A percentile compares a stretch with the other conserved stretches of the same genome.
phyloP scores from a whole-genome alignment of 2,113 vertebrate genomes.

The Leucosticte australis region DNA sequence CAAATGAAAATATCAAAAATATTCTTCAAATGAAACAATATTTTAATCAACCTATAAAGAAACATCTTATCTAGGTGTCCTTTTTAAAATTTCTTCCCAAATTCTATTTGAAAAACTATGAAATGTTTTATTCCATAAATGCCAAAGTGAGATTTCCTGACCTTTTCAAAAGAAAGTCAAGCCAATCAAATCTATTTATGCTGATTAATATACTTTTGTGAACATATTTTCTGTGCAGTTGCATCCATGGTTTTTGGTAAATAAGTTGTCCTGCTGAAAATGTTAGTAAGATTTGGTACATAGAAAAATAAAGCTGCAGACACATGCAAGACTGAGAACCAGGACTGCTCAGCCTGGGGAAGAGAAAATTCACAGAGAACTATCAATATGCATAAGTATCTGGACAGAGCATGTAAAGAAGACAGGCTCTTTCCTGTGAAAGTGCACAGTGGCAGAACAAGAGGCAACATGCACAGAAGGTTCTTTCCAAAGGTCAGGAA shows the following conservation, averaged over 20 bases:
- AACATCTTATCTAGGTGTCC: not conserved
- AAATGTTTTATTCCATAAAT: not conserved
- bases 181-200: not conserved
- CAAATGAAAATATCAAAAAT: not conserved
- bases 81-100: not conserved
- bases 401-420: not conserved
- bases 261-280: not conserved
- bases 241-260: not conserved
- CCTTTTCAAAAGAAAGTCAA: not conserved
- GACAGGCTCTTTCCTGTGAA: not conserved
- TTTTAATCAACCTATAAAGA: not conserved
- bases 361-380: not conserved
- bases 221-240: not conserved
- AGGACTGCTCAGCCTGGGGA: not conserved
- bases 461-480: not conserved
- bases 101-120: not conserved
- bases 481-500: not conserved
- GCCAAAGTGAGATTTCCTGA: not conserved
- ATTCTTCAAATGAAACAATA: not conserved
- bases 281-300: not conserved
- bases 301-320: not conserved
- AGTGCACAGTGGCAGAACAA: not conserved
- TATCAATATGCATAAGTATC: not conserved
- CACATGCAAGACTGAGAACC: not conserved
- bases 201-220: not conserved